Conservation (phyloP, 2,888 invertebrate genomes). For the Cryptus armator region DNA sequence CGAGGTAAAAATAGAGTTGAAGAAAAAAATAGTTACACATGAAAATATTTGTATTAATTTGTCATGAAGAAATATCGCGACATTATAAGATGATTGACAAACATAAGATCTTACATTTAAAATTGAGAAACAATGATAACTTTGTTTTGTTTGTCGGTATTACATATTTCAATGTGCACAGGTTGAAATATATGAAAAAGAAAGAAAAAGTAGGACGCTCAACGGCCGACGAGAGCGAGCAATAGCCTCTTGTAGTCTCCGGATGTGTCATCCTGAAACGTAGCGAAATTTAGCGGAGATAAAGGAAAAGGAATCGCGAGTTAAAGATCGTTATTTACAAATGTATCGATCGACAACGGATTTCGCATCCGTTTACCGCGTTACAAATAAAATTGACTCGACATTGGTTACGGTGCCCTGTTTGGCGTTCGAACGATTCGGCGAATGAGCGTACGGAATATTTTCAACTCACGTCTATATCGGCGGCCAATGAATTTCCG, state of each 20-base stretch:
- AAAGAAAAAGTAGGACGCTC: slow-evolving; percentile 68
- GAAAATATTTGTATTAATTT: slow-evolving; percentile 63
- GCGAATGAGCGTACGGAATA: slow-evolving; percentile 1
- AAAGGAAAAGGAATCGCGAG: slow-evolving; percentile 46
- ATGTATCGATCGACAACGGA: not conserved
- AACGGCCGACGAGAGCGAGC: slow-evolving; percentile 88
- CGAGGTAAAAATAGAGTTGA: slow-evolving; percentile 27
- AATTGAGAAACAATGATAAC: slow-evolving; percentile 65
- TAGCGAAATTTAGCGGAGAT: slow-evolving; percentile 72
- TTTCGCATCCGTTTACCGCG: not conserved
- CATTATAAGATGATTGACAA: slow-evolving; percentile 48
- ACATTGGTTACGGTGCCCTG: too few relatives aligned
- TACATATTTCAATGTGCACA: slow-evolving; percentile 47
- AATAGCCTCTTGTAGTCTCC: slow-evolving; percentile 96
- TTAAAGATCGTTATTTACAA: slow-evolving; percentile 21
- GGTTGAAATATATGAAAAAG: slow-evolving; percentile 39
- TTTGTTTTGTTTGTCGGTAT: slow-evolving; percentile 36
- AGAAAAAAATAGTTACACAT: slow-evolving; percentile 58
- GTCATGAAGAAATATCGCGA: slow-evolving; percentile 59
- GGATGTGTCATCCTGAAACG: slow-evolving; percentile 92
- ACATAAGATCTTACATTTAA: slow-evolving; percentile 48
- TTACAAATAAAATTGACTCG: slow-evolving; percentile 40
- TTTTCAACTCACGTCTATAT: slow-evolving; percentile 90
- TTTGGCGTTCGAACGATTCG: slow-evolving; percentile 27
- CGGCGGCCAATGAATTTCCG: slow-evolving; percentile 92